These are phyloP conservation scores for Hystrix cristata DNA, from an alignment of 2,113 vertebrate genomes.

Conservation along the genomic window DNA sequence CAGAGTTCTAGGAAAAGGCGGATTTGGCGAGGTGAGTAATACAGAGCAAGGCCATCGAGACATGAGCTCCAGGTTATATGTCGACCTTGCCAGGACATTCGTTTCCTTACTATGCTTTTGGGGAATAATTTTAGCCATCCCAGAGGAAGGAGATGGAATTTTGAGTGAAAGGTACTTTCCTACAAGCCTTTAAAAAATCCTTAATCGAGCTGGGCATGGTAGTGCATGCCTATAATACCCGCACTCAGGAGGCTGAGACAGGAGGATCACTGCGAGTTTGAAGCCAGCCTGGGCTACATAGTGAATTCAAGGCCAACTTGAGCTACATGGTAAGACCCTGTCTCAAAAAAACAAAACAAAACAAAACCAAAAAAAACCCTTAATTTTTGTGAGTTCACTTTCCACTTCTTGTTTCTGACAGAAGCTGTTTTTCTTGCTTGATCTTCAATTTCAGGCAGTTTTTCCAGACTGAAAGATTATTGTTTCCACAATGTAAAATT, in stretches of 20 bases:
- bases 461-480: background rate
- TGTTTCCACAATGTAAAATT: background rate
- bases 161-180: constrained; percentile 33
- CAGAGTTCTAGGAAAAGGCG: constrained; percentile 96
- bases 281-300: too few species aligned
- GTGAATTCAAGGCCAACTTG: too few species aligned
- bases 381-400: background rate
- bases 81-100: accelerated
- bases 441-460: background rate
- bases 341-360: too few species aligned
- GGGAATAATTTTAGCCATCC: background rate
- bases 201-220: too few species aligned
- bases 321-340: too few species aligned
- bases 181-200: background rate
- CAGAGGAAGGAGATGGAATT: background rate
- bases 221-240: too few species aligned
- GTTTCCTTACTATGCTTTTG: background rate
- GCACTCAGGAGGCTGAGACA: too few species aligned
- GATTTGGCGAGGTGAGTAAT: constrained; percentile 96
- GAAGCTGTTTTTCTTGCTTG: background rate
- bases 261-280: too few species aligned
- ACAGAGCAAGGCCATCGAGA: background rate
- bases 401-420: background rate
- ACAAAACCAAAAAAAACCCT: too few species aligned
- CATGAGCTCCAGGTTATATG: accelerated